Conservation (phyloP, 2,797 vertebrate species). For the Halcyon smyrnensis region DNA sequence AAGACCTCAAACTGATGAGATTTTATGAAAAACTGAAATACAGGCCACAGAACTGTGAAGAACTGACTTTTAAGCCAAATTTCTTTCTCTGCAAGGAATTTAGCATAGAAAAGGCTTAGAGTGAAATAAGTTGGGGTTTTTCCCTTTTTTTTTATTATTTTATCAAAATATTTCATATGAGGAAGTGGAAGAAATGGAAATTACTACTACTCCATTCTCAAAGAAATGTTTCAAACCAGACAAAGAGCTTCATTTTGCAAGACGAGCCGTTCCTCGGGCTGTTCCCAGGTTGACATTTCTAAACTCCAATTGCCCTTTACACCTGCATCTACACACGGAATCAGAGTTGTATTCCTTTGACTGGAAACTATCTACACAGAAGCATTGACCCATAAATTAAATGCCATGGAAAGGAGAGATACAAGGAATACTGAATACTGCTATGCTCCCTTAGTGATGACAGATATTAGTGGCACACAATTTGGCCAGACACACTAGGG, state of each 20-base stretch:
- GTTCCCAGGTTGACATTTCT: neutral
- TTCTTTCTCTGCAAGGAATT: constrained; percentile 9
- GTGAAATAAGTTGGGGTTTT: neutral
- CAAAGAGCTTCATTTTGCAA: neutral
- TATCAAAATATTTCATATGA: neutral
- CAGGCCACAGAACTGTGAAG: neutral
- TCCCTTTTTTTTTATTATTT: too few relatives aligned
- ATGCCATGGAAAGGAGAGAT: neutral
- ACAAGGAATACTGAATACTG: neutral
- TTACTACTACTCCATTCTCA: neutral
- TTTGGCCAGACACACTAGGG: neutral
- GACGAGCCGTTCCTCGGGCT: neutral
- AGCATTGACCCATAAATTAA: neutral
- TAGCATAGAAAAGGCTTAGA: neutral
- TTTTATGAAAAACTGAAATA: neutral
- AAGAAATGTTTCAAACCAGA: neutral
- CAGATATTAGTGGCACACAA: neutral
- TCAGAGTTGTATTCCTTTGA: neutral
- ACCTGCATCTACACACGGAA: neutral
- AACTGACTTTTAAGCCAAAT: neutral
- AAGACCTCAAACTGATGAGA: neutral
- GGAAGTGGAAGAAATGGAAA: neutral
- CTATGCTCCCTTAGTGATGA: accelerated
- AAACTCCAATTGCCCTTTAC: neutral
- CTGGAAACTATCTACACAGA: constrained; percentile 1